phyloP scores from a whole-genome alignment of 2,113 vertebrate species.

The Octodon degus region DNA sequence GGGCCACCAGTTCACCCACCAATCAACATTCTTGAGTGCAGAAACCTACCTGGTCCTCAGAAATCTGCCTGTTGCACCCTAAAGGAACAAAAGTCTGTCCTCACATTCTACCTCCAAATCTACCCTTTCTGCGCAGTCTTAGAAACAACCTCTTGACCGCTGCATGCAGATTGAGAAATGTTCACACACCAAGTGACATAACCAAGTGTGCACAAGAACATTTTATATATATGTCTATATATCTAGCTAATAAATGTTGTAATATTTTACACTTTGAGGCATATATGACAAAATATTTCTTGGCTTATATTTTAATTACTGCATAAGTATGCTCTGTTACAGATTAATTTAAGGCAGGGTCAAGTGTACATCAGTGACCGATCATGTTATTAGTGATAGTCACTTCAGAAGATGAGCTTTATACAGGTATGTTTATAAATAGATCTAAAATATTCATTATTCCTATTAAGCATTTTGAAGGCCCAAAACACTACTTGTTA shows the following conservation, averaged over 20 bases:
- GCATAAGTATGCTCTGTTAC: neutral
- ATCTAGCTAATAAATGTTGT: neutral
- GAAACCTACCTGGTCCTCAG: neutral
- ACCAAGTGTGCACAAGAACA: neutral
- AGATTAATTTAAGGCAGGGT: neutral
- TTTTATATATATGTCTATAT: neutral
- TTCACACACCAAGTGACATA: neutral
- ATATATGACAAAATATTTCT: neutral
- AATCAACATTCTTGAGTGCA: accelerated
- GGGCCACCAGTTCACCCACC: neutral
- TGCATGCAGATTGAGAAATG: neutral
- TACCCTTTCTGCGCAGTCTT: neutral
- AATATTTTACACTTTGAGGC: neutral
- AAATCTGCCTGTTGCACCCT: neutral
- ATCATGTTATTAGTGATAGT: neutral
- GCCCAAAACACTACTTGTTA: neutral
- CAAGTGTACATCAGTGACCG: neutral
- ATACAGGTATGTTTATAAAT: neutral
- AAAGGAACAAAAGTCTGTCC: neutral
- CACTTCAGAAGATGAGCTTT: neutral
- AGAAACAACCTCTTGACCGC: neutral
- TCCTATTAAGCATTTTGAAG: neutral
- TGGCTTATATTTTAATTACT: neutral
- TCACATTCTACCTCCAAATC: neutral
- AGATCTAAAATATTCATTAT: neutral